Conservation (phyloP, 2,113 vertebrate genomes). For the Papio anubis region DNA sequence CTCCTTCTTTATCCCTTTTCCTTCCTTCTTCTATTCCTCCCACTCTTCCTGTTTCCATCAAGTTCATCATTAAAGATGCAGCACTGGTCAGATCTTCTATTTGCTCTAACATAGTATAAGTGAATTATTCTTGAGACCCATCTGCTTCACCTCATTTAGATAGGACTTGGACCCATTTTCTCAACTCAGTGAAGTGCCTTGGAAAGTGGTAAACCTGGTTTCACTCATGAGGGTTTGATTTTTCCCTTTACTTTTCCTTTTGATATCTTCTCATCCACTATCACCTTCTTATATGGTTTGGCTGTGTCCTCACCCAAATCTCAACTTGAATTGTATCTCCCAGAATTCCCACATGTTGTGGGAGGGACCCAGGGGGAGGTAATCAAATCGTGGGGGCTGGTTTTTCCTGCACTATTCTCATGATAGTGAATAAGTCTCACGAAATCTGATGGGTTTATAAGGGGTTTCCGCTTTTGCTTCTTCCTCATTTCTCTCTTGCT, state of each 20-base stretch:
- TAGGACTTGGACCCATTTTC: background rate
- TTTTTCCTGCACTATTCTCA: no score
- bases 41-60: background rate
- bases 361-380: no score
- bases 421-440: no score
- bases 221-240: background rate
- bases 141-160: background rate
- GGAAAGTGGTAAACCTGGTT: background rate
- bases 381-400: no score
- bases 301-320: no score
- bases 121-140: background rate
- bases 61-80: background rate
- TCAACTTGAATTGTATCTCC: no score
- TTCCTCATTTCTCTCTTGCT: no score
- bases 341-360: no score
- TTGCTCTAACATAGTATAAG: background rate
- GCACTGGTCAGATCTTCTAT: background rate
- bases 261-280: background rate
- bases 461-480: no score
- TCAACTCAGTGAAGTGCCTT: background rate
- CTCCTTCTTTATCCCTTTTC: background rate
- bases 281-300: background rate
- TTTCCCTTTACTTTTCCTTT: background rate
- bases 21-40: background rate
- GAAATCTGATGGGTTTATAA: no score